These are phyloP conservation scores for Pelobates cultripes DNA, from an alignment of 2,797 vertebrate species.

Conservation along the genomic window DNA sequence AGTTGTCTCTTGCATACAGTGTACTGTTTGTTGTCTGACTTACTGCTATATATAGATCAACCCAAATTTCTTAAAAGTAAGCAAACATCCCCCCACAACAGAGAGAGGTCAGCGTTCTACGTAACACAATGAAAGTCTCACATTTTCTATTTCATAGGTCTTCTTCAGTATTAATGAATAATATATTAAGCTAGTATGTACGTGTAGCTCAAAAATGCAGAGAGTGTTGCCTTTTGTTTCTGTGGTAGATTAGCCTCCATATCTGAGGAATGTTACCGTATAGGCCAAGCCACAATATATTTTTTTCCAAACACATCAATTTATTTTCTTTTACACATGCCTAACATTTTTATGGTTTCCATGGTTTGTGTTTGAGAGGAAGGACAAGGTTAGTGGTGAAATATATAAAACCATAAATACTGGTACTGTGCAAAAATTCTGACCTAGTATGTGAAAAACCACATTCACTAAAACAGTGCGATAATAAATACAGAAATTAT, in stretches of 20 bases:
- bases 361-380: background rate
- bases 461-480: too few species aligned
- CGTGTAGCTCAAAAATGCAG: background rate
- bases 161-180: background rate
- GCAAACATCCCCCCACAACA: background rate
- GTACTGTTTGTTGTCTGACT: too few species aligned
- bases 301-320: conserved; percentile 23
- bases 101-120: background rate
- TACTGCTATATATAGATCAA: too few species aligned
- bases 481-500: too few species aligned
- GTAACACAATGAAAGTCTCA: background rate
- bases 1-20: too few species aligned
- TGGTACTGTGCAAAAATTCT: too few species aligned
- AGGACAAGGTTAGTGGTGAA: background rate
- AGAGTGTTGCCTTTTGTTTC: conserved; percentile 11
- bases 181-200: background rate
- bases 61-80: background rate
- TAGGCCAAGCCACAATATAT: conserved; percentile 10
- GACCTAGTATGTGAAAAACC: too few species aligned
- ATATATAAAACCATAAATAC: background rate
- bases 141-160: background rate
- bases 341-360: conserved; percentile 32
- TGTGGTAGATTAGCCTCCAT: conserved; percentile 10
- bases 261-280: conserved; percentile 2
- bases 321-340: conserved; percentile 30